Base-by-base conservation (phyloP, 2,113 vertebrate genomes). In the Podarcis muralis region DNA sequence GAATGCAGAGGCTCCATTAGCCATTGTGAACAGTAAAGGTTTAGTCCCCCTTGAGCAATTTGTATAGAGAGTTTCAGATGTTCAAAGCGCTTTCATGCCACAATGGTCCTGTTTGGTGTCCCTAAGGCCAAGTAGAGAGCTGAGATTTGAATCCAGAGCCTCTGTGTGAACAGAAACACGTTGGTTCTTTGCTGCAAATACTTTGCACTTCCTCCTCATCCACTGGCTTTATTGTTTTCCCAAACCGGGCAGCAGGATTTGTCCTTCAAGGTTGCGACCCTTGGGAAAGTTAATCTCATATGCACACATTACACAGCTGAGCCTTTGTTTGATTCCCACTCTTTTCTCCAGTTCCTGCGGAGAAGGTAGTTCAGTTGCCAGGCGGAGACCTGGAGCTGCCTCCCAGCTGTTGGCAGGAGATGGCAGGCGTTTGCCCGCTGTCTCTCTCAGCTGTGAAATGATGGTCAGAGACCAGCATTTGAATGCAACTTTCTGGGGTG, bases 241-340 rank as follows among this genome's bases (percentile, higher is more conserved):
- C 84, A 59, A 66, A 7, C 48, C 76, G 0, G 74, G 11, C 0
- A 12, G 88, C 1, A 12, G 88, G 30, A 30, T 62, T 0, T 81
- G 75, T 89, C 72, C 59, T 68, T 77, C 89, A 76, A 78, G 93
- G 92, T 1, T 78, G 78, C 0, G 84, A 93, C 92, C 95, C 92
- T 30, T 1, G 20, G 80, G 90, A 91, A 85, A 94, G 89, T 90
- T 91, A 77, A 91, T 9, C 5, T 69, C 16, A 71, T n/a, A 2
- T 35, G 6, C 18, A 0, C 0, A 69, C 53, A 78, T 80, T 59
- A 62, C 85, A 11, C 48, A 37, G 85, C 83, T 80, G 88, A 68
- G 81, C 80, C 30, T 68, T 84, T 84, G 37, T 89, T 83, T 27
- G 4, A 53, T 85, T 87, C 91, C 62, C 87, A 18, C 0, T 81